A percentile compares a stretch with the other conserved stretches of the same genome.
phyloP scores from a whole-genome alignment of 2,797 vertebrate species.

The Pterois miles region DNA sequence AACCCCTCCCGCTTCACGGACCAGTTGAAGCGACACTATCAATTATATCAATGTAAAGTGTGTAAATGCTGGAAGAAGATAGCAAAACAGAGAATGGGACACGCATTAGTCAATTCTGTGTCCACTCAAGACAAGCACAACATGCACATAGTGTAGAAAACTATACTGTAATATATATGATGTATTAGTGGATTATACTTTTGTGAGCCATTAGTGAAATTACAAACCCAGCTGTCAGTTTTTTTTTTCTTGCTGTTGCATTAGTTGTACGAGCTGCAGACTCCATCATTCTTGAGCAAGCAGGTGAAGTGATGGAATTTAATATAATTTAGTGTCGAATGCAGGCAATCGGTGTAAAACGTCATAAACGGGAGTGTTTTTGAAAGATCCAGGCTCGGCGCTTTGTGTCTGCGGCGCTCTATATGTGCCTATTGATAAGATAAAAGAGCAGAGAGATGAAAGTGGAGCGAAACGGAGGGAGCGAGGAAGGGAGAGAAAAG shows the following conservation, averaged over 20 bases:
- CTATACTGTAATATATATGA: slow-evolving; percentile 27
- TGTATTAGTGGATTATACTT: slow-evolving; percentile 34
- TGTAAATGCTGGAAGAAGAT: slow-evolving; percentile 15
- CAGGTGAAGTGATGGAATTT: slow-evolving; percentile 59
- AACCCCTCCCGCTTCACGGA: slow-evolving; percentile 22
- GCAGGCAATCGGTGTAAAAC: slow-evolving; percentile 58
- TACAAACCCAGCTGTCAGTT: slow-evolving; percentile 51
- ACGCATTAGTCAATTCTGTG: not conserved
- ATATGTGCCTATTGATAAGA: slow-evolving; percentile 73
- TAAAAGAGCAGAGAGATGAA: slow-evolving; percentile 77
- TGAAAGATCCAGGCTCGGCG: slow-evolving; percentile 47
- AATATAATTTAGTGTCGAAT: slow-evolving; percentile 61
- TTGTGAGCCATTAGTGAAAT: slow-evolving; percentile 55
- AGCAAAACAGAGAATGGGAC: not conserved
- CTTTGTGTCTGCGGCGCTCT: slow-evolving; percentile 56
- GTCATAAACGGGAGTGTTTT: slow-evolving; percentile 58
- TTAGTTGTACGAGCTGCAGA: slow-evolving; percentile 40
- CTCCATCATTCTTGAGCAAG: slow-evolving; percentile 37
- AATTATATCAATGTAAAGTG: slow-evolving; percentile 54
- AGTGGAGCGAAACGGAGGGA: slow-evolving; percentile 62
- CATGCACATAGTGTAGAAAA: slow-evolving; percentile 8
- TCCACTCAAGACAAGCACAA: not conserved
- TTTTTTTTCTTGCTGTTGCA: slow-evolving; percentile 52
- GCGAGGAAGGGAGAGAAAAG: slow-evolving; percentile 48
- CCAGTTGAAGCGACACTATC: slow-evolving; percentile 56